Base-by-base conservation (phyloP, 2,888 invertebrate genomes). In the Steromphala cineraria region DNA sequence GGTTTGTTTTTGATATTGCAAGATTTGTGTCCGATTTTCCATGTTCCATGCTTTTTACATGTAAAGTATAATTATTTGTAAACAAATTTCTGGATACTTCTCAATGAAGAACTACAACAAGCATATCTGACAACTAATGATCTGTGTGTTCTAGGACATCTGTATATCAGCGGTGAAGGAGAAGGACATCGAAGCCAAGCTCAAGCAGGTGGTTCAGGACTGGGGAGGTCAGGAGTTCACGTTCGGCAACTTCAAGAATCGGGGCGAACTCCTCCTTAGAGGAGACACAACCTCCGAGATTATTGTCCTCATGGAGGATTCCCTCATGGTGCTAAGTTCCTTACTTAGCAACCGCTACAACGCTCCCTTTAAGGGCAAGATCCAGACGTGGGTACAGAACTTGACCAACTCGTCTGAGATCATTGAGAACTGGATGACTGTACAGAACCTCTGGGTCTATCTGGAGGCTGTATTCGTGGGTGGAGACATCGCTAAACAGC, bases 361-460 rank as follows among this genome's bases (percentile, higher is more conserved):
- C 93, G 98, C 98, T 1, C 99, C 98, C 21, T 99, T 99, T 93
- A 96, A 97, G 87, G 98, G 98, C 92, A 98, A 98, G 94, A 98
- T 99, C 87, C 98, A 98, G 91, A 97, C 97, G 90, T 99, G 98
- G 98, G 96, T 98, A 0, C 96, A 96, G 86, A 98, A 99, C 93
- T 94, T 99, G 78, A 98, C 98, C 77, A 98, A 98, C 92, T 98
- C 98, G 0, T 98, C 98, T 92, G 99, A 99, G 94, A 98, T 99
- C 89, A 95, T 99, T 79, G 98, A 99, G 93, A 95, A 98, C 83
- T 99, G 99, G 99, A 95, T 99, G 62, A 95, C 98, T 0, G 98
- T 99, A 0, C 99, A 99, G 93, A 99, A 99, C 92, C 97, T 99
- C 96, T 99, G 99, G 99, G 98, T 99, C 0, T 99, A 99, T 92